A percentile compares a stretch with the other conserved stretches of the same genome.
These are phyloP conservation scores for Diplolepis rosae DNA, from an alignment of 2,888 invertebrate species.

Conservation along the genomic window DNA sequence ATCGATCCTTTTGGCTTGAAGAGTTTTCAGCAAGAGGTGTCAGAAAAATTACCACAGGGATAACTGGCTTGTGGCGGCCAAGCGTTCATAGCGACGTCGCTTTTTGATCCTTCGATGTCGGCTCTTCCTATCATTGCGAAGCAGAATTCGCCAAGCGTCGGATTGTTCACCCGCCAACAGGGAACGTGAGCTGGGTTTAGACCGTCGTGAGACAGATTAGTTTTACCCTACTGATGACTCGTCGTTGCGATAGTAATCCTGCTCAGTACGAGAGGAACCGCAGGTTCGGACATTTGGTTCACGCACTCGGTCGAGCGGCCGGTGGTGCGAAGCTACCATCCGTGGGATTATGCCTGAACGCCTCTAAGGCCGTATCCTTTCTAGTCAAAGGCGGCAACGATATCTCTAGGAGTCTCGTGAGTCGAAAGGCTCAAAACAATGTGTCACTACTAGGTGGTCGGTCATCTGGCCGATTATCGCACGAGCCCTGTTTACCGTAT, in stretches of 20 bases:
- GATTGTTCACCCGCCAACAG: slow-evolving; percentile 83
- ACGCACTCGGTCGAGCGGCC: too few species aligned
- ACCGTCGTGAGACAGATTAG: too few species aligned
- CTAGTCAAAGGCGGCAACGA: slow-evolving; percentile 76
- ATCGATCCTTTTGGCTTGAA: too few species aligned
- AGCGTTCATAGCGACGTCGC: slow-evolving; percentile 81
- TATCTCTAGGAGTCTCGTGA: slow-evolving; percentile 73
- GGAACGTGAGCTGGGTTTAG: slow-evolving; percentile 82
- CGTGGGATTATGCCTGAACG: slow-evolving; percentile 77
- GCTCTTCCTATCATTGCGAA: slow-evolving; percentile 85
- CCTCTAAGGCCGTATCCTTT: slow-evolving; percentile 78
- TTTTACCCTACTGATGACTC: too few species aligned
- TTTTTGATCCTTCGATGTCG: slow-evolving; percentile 85
- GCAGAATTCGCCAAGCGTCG: slow-evolving; percentile 83
- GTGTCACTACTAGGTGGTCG: slow-evolving; percentile 68
- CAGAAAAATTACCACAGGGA: slow-evolving; percentile 68
- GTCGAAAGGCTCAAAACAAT: slow-evolving; percentile 75
- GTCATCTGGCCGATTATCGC: too few species aligned
- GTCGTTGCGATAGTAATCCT: too few species aligned
- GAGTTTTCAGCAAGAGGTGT: too few species aligned
- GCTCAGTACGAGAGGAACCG: too few species aligned
- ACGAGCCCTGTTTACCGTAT: too few species aligned
- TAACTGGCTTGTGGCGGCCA: slow-evolving; percentile 75
- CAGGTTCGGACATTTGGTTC: too few species aligned
- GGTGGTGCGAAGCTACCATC: slow-evolving; percentile 81